Base-by-base conservation (phyloP, 2,797 vertebrate genomes). In the Bufotes viridis region DNA sequence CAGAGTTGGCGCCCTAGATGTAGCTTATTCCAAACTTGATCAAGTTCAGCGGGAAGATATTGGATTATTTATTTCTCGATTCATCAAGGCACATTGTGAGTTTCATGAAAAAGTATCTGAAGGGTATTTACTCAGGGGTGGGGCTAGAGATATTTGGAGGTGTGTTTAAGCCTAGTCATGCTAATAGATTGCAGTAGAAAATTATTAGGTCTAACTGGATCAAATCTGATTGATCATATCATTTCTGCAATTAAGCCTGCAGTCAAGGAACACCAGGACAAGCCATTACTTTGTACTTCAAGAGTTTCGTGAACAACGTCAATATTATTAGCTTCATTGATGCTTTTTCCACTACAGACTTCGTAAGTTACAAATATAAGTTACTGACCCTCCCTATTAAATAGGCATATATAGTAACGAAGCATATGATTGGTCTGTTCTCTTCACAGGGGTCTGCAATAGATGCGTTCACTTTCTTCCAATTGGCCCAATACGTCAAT, bases 1-100 rank as follows among this genome's bases (percentile, higher is more conserved):
- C 22, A 93, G 92, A 0, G 69, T 91, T 60, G 86, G 79, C 18
- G 86, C 87, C 29, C 75, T 93, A 86, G 87, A 92, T 84, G 42
- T 89, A 9, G 70, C 18, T 1, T 89, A 90, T 78, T 14, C 60
- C 1, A 60, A 55, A 12, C 87, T 90, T 82, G 67, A 20, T 20
- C 58, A 61, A 53, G 55, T 13, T 42, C 90, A 58, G 0, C 78
- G 69, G 51, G 88, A 90, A 74, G 17, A 63, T 18, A 88, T 90
- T 55, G 90, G 86, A 81, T 29, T 67, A 42, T 91, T 90, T 90
- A 91, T 92, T 24, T 78, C 80, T 22, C 61, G 60, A 49, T 91
- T 90, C 87, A 80, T 93, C 22, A 61, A 63, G 1, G 14, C 1
- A 51, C 18, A 75, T 0, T 20, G 92, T 92, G 61, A 90, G 91